Evolutionary conservation across 2,797 vertebrate genomes (phyloP).

Genomic region (Oreochromis grahami): DNA sequence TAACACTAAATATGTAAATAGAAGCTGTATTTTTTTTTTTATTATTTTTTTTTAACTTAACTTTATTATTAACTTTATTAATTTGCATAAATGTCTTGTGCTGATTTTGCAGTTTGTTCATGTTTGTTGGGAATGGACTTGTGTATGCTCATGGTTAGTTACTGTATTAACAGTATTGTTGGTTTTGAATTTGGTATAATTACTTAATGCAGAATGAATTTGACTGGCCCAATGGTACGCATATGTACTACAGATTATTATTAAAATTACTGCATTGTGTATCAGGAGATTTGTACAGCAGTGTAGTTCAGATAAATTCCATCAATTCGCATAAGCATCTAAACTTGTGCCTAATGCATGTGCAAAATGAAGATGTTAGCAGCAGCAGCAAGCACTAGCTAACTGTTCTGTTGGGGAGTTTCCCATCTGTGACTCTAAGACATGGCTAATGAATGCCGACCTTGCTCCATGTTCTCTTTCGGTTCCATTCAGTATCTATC

Average conservation of each 20-base stretch:
- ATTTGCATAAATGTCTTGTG: neutral
- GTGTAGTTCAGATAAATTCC: neutral
- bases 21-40: neutral
- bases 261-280: neutral
- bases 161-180: neutral
- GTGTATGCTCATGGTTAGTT: neutral
- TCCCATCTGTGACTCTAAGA: constrained; percentile 57
- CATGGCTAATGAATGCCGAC: constrained; percentile 69
- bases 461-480: constrained; percentile 63
- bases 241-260: neutral
- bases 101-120: neutral
- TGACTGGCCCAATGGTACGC: neutral
- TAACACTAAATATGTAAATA: neutral
- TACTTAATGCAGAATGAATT: neutral
- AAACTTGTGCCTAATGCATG: neutral
- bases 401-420: constrained; percentile 39
- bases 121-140: neutral
- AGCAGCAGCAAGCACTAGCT: neutral
- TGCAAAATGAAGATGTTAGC: constrained; percentile 20
- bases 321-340: neutral
- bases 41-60: too few relatives aligned
- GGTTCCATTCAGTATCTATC: constrained; percentile 68
- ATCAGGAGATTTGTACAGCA: neutral
- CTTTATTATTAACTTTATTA: too few relatives aligned
- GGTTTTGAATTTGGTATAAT: neutral